A percentile compares a stretch with the other conserved stretches of the same genome.
Conservation (phyloP, 2,888 invertebrate species). For the Gryllus longicercus region DNA sequence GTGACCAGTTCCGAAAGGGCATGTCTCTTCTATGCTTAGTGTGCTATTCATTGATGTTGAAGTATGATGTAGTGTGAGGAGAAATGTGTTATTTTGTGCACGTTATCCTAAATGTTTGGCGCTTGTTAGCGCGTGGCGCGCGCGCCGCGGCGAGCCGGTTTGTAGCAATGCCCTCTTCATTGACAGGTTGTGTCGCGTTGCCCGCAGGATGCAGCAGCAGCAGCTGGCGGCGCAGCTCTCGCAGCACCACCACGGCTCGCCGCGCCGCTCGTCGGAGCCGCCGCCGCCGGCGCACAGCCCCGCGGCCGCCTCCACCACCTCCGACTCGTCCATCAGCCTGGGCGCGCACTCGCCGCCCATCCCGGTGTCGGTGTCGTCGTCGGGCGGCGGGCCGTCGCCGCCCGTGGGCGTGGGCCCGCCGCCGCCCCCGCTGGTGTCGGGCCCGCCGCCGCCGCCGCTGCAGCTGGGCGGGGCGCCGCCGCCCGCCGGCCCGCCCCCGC, state of each 20-base stretch:
- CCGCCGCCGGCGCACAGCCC: conserved; percentile 41
- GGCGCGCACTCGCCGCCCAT: conserved; percentile 38
- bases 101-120: too few species aligned
- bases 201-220: conserved; percentile 44
- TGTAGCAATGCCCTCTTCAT: not conserved
- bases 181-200: conserved; percentile 27
- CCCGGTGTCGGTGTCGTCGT: conserved; percentile 38
- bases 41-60: too few species aligned
- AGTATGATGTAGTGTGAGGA: too few species aligned
- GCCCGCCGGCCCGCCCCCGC: conserved; percentile 38
- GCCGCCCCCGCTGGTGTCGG: not conserved
- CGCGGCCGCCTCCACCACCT: conserved; percentile 40
- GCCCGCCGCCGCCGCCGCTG: not conserved
- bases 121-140: too few species aligned
- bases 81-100: too few species aligned
- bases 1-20: too few species aligned
- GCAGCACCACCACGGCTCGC: conserved; percentile 37
- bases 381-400: conserved; percentile 40
- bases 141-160: not conserved
- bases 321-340: conserved; percentile 40
- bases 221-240: conserved; percentile 43
- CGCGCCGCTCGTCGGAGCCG: conserved; percentile 37
- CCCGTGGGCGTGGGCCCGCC: conserved; percentile 29
- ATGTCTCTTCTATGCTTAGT: too few species aligned
- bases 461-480: conserved; percentile 26